phyloP scores from a whole-genome alignment of 2,797 vertebrate species.

The Orestias chungarensis region DNA sequence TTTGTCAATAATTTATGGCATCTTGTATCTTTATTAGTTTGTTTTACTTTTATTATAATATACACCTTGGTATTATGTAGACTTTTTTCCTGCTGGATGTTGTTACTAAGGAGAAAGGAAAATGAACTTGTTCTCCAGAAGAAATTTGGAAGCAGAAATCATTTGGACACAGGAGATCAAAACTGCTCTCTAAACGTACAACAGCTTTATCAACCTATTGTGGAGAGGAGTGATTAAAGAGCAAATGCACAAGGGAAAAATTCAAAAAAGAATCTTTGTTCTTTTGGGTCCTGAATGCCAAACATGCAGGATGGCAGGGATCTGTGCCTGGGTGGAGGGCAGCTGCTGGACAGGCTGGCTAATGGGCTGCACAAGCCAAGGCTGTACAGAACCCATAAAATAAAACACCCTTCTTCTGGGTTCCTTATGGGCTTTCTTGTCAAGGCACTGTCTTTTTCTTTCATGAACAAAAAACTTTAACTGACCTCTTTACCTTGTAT shows the following conservation, averaged over 20 bases:
- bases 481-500: conserved; percentile 22
- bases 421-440: conserved; percentile 64
- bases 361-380: conserved; percentile 68
- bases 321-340: conserved; percentile 41
- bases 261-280: conserved; percentile 38
- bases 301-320: conserved; percentile 35
- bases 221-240: conserved; percentile 58
- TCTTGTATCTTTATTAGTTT: no score
- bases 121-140: conserved; percentile 24
- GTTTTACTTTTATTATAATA: no score
- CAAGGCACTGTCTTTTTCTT: conserved; percentile 64
- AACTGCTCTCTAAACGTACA: conserved; percentile 16
- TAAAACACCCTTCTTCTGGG: conserved; percentile 71
- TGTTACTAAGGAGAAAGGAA: conserved; percentile 20
- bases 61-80: no score
- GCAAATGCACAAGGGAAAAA: conserved; percentile 21
- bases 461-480: conserved; percentile 54
- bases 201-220: conserved; percentile 36
- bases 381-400: conserved; percentile 82
- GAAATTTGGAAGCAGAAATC: conserved; percentile 18
- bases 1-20: no score
- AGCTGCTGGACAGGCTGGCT: conserved; percentile 66
- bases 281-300: conserved; percentile 51
- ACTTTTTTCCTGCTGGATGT: conserved; percentile 28
- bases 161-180: not conserved